These are phyloP conservation scores for Pseudopodoces humilis DNA, from an alignment of 2,113 vertebrate species.

Conservation along the genomic window DNA sequence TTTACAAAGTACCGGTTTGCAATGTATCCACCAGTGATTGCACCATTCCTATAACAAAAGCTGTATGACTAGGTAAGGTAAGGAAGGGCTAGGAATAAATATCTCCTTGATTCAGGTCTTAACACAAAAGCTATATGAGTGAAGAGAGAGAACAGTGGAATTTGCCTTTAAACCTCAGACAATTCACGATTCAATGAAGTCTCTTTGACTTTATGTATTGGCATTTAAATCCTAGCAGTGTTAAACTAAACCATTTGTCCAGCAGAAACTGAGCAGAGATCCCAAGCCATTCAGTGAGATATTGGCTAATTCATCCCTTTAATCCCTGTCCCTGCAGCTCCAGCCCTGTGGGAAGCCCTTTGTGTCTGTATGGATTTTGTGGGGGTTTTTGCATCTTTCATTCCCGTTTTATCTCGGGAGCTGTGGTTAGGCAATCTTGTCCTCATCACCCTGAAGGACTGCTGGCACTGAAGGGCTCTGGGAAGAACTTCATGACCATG, in stretches of 20 bases:
- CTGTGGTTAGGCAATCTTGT: not conserved
- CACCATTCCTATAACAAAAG: not conserved
- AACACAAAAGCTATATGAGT: not conserved
- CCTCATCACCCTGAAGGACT: accelerated
- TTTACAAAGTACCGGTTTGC: not conserved
- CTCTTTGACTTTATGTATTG: not conserved
- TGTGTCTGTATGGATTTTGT: not conserved
- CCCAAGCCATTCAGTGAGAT: not conserved
- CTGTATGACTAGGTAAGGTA: not conserved
- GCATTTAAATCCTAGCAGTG: not conserved
- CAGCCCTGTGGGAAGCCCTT: not conserved
- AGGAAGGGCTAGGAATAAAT: not conserved
- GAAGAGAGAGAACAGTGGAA: not conserved
- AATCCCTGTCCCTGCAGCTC: not conserved
- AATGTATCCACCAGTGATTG: not conserved
- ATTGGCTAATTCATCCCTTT: not conserved
- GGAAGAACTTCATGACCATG: not conserved
- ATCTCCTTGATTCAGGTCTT: not conserved
- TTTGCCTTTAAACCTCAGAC: not conserved
- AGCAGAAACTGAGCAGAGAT: not conserved
- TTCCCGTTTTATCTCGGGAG: not conserved
- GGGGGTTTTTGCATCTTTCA: not conserved
- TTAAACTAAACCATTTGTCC: not conserved
- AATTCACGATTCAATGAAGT: not conserved
- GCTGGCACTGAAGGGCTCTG: not conserved